Evolutionary conservation across 1,140 invertebrate genomes (phyloP), one percentile per base, ranked within the genome.

Genomic region (Trachelipus rathkii): DNA sequence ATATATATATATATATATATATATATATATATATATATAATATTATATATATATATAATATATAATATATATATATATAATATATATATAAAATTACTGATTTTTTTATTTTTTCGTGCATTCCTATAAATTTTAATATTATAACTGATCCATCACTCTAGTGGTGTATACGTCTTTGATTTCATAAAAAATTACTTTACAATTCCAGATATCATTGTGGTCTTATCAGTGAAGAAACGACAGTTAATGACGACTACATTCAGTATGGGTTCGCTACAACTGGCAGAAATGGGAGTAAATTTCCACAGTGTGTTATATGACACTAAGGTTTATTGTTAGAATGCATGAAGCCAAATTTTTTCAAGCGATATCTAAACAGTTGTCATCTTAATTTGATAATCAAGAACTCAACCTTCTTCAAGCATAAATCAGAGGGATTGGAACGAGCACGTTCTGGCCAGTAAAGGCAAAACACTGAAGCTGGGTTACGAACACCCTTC

Each of bases 291-390:
- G 46, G 46, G 46, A 9, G 46, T 15, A 15, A 50, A 50, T 15
- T 50, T 10, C 46, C 46, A 10, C 46, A 50, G n/a, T n/a, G 46
- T 50, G 46, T 50, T 15, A 15, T 10, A 69, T 69, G 67, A 9
- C 10, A 69, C 67, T 10, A 69, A 21, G 67, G 9, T 21, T 19
- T 69, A 21, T 69, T 19, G 9, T 10, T 69, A 19, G 67, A 69
- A 10, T 69, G 8, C 67, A 69, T 69, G 67, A 69, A 69, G 19
- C 67, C 67, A 21, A 24, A 19, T 19, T 69, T 69, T 21, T 19
- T 69, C 67, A 69, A 69, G 67, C 67, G 67, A 21, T 19, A 69
- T 21, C 21, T 69, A 9, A 69, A 21, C 23, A 21, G 67, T 19
- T 69, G 67, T 69, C 67, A 69, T 69, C 15, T 24, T 9, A 15